A percentile compares a stretch with the other conserved stretches of the same genome.
phyloP scores from a whole-genome alignment of 2,113 vertebrate species.

The Anhinga anhinga region DNA sequence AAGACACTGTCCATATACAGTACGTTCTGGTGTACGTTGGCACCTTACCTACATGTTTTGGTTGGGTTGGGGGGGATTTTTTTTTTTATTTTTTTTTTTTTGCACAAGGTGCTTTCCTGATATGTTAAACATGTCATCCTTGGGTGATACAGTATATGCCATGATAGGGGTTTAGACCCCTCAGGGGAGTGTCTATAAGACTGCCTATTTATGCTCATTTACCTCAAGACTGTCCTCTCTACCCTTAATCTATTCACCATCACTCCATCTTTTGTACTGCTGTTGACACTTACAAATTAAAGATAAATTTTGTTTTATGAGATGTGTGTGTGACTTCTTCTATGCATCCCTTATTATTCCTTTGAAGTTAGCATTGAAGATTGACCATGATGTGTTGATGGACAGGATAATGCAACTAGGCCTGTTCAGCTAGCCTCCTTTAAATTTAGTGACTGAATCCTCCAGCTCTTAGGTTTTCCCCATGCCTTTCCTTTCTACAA shows the following conservation, averaged over 20 bases:
- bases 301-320: slow-evolving; percentile 99
- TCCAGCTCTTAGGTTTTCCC: neutral
- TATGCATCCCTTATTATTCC: slow-evolving; percentile 20
- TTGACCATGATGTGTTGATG: neutral
- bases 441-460: neutral
- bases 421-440: neutral
- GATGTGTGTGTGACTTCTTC: slow-evolving; percentile 70
- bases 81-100: slow-evolving; percentile 79
- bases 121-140: slow-evolving; percentile 89
- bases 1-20: slow-evolving; percentile 78
- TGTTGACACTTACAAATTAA: slow-evolving; percentile 99
- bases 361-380: neutral
- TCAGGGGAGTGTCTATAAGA: slow-evolving; percentile 84
- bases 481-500: neutral
- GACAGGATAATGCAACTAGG: neutral
- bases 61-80: slow-evolving; percentile 43
- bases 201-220: slow-evolving; percentile 99
- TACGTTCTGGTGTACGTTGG: slow-evolving; percentile 83
- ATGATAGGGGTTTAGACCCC: slow-evolving; percentile 79
- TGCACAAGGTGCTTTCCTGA: slow-evolving; percentile 89
- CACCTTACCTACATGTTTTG: slow-evolving; percentile 84
- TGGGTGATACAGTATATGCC: slow-evolving; percentile 85
- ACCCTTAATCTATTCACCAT: slow-evolving; percentile 97
- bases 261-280: slow-evolving; percentile 99
- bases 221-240: slow-evolving; percentile 99